A percentile compares a stretch with the other conserved stretches of the same genome.
Evolutionary conservation across 2,797 vertebrate genomes (phyloP).

Genomic region (Glyptemys insculpta): DNA sequence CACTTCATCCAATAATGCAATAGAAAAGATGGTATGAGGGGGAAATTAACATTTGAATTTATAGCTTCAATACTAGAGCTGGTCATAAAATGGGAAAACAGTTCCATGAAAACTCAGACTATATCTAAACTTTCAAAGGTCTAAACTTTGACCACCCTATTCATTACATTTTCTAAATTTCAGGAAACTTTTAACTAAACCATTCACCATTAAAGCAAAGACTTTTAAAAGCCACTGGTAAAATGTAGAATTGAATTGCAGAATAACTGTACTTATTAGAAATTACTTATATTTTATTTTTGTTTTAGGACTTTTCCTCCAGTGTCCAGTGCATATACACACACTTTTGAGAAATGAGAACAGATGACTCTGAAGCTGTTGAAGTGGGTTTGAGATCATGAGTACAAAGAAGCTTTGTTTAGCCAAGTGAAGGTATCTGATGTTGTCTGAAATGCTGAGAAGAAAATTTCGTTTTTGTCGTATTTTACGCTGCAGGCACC

Average conservation of each 20-base stretch:
- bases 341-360: slow-evolving; percentile 14
- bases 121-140: background rate
- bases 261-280: background rate
- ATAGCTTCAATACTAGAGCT: background rate
- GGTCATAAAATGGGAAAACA: background rate
- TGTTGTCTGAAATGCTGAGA: slow-evolving; percentile 77
- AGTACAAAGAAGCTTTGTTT: background rate
- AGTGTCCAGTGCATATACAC: background rate
- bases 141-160: background rate
- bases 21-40: background rate
- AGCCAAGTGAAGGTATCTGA: background rate
- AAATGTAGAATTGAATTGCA: slow-evolving; percentile 6
- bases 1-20: background rate
- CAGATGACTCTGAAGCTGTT: background rate
- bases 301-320: slow-evolving; percentile 57
- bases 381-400: slow-evolving; percentile 14
- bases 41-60: accelerated
- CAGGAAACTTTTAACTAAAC: background rate
- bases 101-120: background rate
- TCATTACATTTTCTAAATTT: background rate
- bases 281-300: slow-evolving; percentile 23
- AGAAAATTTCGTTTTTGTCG: slow-evolving; percentile 81
- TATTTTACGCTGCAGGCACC: slow-evolving; percentile 63
- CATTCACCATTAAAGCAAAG: background rate
- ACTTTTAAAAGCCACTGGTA: background rate